Evolutionary conservation across 64 coral and sea anemone species (phyloP).

Genomic region (Montipora sp.): DNA sequence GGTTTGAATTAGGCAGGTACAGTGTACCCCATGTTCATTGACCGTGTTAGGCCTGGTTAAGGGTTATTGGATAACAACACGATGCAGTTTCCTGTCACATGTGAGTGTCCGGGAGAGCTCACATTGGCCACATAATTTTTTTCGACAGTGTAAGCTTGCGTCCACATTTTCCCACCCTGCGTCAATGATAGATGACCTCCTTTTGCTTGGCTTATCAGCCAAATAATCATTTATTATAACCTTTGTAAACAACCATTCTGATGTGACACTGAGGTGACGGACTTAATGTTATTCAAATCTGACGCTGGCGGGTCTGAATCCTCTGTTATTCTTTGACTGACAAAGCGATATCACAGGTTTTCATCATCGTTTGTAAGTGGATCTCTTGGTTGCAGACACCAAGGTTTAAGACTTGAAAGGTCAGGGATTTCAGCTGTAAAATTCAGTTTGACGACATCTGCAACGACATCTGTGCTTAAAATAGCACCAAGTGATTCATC

Average conservation of each 20-base stretch:
- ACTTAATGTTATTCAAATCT: constrained; percentile 45
- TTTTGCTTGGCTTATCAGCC: constrained; percentile 45
- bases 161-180: neutral
- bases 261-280: constrained; percentile 11
- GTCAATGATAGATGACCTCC: neutral
- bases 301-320: neutral
- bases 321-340: constrained; percentile 22
- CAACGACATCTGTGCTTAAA: constrained; percentile 5
- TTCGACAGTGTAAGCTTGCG: neutral
- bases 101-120: too few species aligned
- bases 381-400: neutral
- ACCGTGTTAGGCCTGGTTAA: too few species aligned
- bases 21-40: too few species aligned
- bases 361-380: neutral
- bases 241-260: constrained; percentile 50
- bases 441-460: neutral
- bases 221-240: constrained; percentile 28
- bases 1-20: too few species aligned
- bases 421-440: neutral
- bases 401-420: neutral
- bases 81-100: neutral
- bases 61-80: too few species aligned
- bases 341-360: neutral
- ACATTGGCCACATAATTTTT: too few species aligned
- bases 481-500: constrained; percentile 16